Base-by-base conservation (phyloP, 2,113 vertebrate species). In the Symphodus melops region DNA sequence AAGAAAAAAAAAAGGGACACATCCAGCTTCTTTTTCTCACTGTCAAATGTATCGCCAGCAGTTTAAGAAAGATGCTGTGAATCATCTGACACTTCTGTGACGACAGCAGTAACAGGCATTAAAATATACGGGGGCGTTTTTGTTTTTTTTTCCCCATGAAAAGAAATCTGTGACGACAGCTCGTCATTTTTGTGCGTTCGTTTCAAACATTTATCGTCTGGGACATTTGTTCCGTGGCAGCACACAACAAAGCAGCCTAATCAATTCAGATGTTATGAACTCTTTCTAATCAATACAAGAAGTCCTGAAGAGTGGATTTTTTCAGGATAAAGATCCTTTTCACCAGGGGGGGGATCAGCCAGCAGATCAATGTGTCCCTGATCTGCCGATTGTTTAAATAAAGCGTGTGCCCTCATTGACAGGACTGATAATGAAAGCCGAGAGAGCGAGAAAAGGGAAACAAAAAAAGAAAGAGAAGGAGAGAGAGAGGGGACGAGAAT, bases 341-440 rank as follows among this genome's bases (percentile, higher is more conserved):
- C 48, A 42, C 53, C 49, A 49, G 16, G 53, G 67, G 53, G 67
- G 3, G 66, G 77, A 81, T 85, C 57, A 82, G 68, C 64, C 28
- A 0, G 0, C 13, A 54, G 65, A 66, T 77, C 54, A 69, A 77
- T 51, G 74, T 55, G 59, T 14, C 52, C 64, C 77, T 84, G 67
- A 82, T 77, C 77, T 62, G 53, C 12, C n/a, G 81, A 52, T 67
- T 75, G 58, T 82, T 86, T 74, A 76, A 86, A 86, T 55, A 75
- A 72, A 73, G 53, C 64, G 9, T 53, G 39, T 14, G 70, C 54
- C 55, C 75, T 69, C 61, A 76, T 48, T 82, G 72, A 73, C 62
- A 46, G 56, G 13, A 53, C 57, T 19, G 54, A 53, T 68, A 68
- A 74, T 68, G 60, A 68, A 21, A 42, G 57, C 58, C 36, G 42